Base-by-base conservation (phyloP, 2,797 vertebrate species). In the Triplophysa yarkandensis region DNA sequence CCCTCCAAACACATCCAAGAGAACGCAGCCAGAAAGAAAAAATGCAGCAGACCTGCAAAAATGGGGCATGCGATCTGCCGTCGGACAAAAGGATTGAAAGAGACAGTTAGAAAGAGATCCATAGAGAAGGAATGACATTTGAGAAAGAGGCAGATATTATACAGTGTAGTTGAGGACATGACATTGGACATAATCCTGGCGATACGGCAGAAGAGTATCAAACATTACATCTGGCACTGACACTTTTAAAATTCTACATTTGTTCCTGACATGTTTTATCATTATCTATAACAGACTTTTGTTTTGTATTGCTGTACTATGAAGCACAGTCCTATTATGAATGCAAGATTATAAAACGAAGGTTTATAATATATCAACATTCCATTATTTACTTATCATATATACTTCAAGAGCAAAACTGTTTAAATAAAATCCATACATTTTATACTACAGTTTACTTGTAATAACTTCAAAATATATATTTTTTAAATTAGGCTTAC, bases 1-100 rank as follows among this genome's bases (percentile, higher is more conserved):
- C 95, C 96, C 86, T 98, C 96, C 84, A 98, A 91, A 85, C 95
- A 95, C 88, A 98, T 93, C 96, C 96, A 98, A 76, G 91, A 96
- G 91, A 98, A 98, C n/a, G 95, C 95, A 2, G 96, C 95, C 91
- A 98, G 89, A 90, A 96, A 98, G 86, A 97, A 98, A 88, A 95
- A 98, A 88, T 98, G 96, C 80, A 98, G 92, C 63, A 98, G 87
- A 62, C 94, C 96, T 0, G 96, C 96, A 1, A 98, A 94, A 90
- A 96, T 96, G 80, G 95, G 95, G 85, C 95, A 98, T 73, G 95
- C 94, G 1, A 97, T 93, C 95, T 97, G 86, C 3, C 2, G 16
- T 16, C 44, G 43, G 43, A 71, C 69, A 57, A 73, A 69, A 16
- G 69, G 54, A 57, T 11, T 8, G 16, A 32, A 63, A 44, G 30